phyloP scores from a whole-genome alignment of 2,113 vertebrate genomes.

The Alouatta palliata region DNA sequence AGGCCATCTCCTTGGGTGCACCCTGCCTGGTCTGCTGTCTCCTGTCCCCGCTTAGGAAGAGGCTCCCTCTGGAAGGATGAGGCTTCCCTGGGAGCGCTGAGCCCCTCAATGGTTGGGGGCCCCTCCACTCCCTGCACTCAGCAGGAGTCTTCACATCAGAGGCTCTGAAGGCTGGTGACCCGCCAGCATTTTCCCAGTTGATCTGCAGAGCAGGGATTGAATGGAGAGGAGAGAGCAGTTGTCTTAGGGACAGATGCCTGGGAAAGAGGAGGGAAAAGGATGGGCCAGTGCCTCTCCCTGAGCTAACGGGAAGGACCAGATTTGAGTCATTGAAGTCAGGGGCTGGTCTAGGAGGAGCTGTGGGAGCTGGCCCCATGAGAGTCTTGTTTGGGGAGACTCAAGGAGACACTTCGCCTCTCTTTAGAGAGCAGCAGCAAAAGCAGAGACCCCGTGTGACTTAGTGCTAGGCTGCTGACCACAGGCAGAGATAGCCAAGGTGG shows the following conservation, averaged over 20 bases:
- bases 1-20: not conserved
- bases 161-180: not conserved
- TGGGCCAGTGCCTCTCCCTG: not conserved
- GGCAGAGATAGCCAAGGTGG: not conserved
- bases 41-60: not conserved
- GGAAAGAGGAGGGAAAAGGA: too few relatives aligned
- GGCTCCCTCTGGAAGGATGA: not conserved
- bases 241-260: too few relatives aligned
- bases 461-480: not conserved
- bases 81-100: not conserved
- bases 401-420: too few relatives aligned
- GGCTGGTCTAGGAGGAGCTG: too few relatives aligned
- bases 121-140: not conserved
- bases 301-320: not conserved
- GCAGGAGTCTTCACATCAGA: not conserved
- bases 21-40: not conserved
- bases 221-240: not conserved
- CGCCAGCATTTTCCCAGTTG: not conserved
- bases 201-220: not conserved
- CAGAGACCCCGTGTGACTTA: not conserved
- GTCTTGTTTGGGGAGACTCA: not conserved
- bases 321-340: too few relatives aligned
- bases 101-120: fast-evolving
- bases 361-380: fast-evolving
- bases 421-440: not conserved